Conservation (phyloP, 2,797 vertebrate species). For the Potorous gilbertii region DNA sequence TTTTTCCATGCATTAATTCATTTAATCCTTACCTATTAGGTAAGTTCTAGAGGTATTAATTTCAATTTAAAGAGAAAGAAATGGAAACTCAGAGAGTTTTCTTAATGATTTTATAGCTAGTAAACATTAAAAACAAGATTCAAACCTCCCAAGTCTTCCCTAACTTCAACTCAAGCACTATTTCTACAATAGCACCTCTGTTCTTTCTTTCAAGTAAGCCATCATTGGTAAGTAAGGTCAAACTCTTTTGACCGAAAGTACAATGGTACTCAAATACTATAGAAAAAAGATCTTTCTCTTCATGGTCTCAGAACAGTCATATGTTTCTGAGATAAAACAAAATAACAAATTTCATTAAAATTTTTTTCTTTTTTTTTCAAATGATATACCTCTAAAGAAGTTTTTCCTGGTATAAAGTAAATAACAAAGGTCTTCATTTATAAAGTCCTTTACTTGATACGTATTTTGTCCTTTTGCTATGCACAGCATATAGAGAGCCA, state of each 20-base stretch:
- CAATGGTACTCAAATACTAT: neutral
- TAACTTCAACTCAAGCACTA: neutral
- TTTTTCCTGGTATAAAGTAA: neutral
- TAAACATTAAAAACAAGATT: neutral
- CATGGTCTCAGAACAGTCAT: neutral
- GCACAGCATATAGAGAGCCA: neutral
- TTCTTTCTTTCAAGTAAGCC: neutral
- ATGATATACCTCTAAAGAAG: neutral
- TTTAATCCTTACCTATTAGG: neutral
- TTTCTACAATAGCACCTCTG: neutral
- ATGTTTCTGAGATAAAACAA: neutral
- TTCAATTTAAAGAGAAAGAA: neutral
- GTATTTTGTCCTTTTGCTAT: constrained; percentile 20
- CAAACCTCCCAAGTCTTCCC: neutral
- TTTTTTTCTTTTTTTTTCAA: neutral
- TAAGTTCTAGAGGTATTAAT: neutral
- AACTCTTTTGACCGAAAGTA: neutral
- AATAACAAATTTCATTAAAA: neutral
- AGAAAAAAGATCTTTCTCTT: neutral
- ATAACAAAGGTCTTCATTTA: constrained; percentile 21
- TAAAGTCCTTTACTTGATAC: constrained; percentile 21
- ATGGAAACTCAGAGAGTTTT: neutral
- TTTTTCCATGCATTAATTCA: neutral
- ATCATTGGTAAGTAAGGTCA: neutral
- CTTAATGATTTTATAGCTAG: neutral